Conservation (phyloP, 2,888 invertebrate genomes). For the Venustoraphidia nigricollis region DNA sequence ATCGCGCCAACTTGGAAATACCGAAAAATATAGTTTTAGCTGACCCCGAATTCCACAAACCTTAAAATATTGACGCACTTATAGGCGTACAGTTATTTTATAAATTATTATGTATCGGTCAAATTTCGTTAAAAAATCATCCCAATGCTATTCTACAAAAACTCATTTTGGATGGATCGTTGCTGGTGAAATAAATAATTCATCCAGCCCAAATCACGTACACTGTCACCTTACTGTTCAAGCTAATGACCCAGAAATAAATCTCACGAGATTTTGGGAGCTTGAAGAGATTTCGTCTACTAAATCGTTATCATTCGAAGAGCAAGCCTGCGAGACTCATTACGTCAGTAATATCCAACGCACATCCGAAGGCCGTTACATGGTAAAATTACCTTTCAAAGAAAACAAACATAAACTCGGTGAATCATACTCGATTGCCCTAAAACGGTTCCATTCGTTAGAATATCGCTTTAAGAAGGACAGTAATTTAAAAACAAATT, state of each 20-base stretch:
- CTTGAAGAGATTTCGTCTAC: conserved; percentile 12
- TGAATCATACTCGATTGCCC: conserved; percentile 12
- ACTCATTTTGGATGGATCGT: conserved; percentile 7
- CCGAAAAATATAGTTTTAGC: conserved; percentile 6
- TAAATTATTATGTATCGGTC: conserved; percentile 2
- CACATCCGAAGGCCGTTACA: conserved; percentile 13
- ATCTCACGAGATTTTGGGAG: conserved; percentile 15
- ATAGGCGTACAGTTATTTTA: conserved; percentile 6
- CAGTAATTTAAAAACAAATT: conserved; percentile 8
- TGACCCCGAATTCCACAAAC: conserved; percentile 3
- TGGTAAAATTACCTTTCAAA: conserved; percentile 15
- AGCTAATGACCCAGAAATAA: conserved; percentile 1
- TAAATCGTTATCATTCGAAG: conserved; percentile 9
- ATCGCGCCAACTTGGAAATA: background rate
- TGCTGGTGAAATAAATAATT: conserved; percentile 1
- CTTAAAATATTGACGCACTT: conserved; percentile 4
- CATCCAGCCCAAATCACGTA: too few relatives aligned
- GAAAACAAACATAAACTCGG: conserved; percentile 7
- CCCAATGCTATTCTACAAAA: conserved; percentile 5
- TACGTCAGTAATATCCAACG: conserved; percentile 11
- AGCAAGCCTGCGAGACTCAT: conserved; percentile 13
- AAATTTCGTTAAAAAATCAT: conserved; percentile 4
- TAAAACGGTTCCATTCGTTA: conserved; percentile 9
- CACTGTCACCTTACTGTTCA: conserved; percentile 2
- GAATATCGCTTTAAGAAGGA: conserved; percentile 11